Base-by-base conservation (phyloP, 2,113 vertebrate species). In the Megaceryle torquata region DNA sequence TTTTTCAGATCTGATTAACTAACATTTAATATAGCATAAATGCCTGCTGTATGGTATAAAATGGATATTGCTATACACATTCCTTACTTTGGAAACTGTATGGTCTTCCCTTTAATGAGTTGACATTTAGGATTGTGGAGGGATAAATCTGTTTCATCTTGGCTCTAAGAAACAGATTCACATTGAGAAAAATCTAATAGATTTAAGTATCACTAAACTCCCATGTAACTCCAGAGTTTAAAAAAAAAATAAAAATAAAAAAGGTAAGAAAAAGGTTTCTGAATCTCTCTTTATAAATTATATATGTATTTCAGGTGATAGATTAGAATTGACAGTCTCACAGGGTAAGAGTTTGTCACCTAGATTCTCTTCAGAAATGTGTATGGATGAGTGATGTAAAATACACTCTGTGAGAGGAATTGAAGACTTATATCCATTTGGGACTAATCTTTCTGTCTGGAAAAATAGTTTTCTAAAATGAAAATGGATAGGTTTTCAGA, bases 401-500 rank as follows among this genome's bases (percentile, higher is more conserved):
- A 72, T 53, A 68, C 26, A 21, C 2, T 74, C 31, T 46, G 13
- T 48, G 28, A 89, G 48, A 80, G 43, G 43, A 95, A 91, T 78
- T 89, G 56, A 51, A 94, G 54, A 53, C 12, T 74, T 88, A 65
- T 93, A 82, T 69, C 68, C 41, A 84, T 86, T 79, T 80, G 37
- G 29, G 72, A 88, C 20, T 63, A 82, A 85, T 82, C 54, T 86
- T 93, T 92, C 43, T 84, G 65, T 31, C 50, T 82, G 37, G 33
- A 86, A 90, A 87, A 79, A 77, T 8, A 59, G 72, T 82, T 94
- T 86, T 88, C 51, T 68, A 46, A 92, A 95, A 84, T 53, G 15
- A 85, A 93, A 97, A 95, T 74, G 1, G 75, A 83, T 75, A 87
- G 9, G 18, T 78, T 91, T 89, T 89, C 28, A 85, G 41, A 88